phyloP scores from a whole-genome alignment of 2,797 vertebrate species.

The Helicolenus hilgendorfi region DNA sequence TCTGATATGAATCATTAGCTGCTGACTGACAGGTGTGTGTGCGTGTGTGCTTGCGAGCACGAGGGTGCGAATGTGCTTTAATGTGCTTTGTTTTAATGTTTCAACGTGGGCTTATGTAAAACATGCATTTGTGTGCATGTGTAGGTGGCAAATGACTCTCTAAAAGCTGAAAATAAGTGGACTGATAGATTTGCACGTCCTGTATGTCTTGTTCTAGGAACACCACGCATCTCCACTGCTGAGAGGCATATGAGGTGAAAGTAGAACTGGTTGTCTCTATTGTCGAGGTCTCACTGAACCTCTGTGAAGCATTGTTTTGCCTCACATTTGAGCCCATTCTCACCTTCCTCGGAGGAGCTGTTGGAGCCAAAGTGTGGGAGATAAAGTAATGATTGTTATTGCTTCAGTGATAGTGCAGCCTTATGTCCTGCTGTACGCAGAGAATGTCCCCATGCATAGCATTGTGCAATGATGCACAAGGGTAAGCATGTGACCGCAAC shows the following conservation, averaged over 20 bases:
- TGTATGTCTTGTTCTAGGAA: constrained; percentile 21
- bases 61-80: constrained; percentile 18
- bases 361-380: constrained; percentile 39
- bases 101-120: constrained; percentile 49
- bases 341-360: constrained; percentile 24
- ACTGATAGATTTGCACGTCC: constrained; percentile 23
- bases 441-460: constrained; percentile 21
- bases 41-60: background rate
- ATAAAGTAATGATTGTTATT: constrained; percentile 52
- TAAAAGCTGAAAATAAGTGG: constrained; percentile 60
- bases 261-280: background rate
- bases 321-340: constrained; percentile 23
- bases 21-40: constrained; percentile 18
- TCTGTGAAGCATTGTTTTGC: background rate
- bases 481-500: constrained; percentile 2
- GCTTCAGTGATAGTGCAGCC: constrained; percentile 14
- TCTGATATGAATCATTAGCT: background rate
- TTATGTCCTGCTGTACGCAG: constrained; percentile 28
- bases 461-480: constrained; percentile 21
- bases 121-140: constrained; percentile 37
- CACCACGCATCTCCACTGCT: background rate
- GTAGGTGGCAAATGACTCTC: constrained; percentile 60
- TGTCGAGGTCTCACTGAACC: background rate
- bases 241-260: background rate
- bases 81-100: constrained; percentile 18